Percentiles rank a stretch among this genome's conserved stretches.
phyloP scores from a whole-genome alignment of 2,888 invertebrate species.

The Globia sparganii region DNA sequence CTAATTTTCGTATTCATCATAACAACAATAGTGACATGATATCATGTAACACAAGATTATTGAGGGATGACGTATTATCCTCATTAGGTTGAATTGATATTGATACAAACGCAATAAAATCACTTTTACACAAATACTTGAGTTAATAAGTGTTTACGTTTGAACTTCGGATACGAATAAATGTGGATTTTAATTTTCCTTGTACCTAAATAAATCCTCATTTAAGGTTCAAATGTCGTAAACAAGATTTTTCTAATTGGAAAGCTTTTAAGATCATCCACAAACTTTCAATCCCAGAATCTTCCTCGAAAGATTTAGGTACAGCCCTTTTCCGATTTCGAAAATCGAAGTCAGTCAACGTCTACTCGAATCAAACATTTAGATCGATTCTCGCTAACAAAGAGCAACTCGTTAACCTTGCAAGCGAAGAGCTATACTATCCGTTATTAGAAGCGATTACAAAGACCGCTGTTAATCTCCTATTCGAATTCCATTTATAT shows the following conservation, averaged over 20 bases:
- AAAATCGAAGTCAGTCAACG: conserved; percentile 1
- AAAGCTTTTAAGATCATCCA: neutral
- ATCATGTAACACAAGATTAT: neutral
- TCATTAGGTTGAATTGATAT: neutral
- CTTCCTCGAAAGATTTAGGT: neutral
- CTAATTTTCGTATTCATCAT: neutral
- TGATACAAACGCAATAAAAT: neutral
- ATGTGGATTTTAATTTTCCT: neutral
- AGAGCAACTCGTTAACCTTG: conserved; percentile 56
- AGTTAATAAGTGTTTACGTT: neutral
- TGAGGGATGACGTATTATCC: neutral
- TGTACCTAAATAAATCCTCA: neutral
- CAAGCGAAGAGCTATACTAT: conserved; percentile 28
- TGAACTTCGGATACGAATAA: neutral
- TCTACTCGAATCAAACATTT: conserved; percentile 9
- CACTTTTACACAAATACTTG: neutral
- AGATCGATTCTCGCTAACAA: conserved; percentile 41
- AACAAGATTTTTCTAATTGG: neutral
- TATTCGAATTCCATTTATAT: conserved; percentile 51
- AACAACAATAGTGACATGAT: too few relatives aligned
- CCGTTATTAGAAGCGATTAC: conserved; percentile 31
- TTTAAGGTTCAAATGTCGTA: neutral
- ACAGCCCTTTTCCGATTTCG: neutral
- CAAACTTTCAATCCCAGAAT: neutral
- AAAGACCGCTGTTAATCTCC: conserved; percentile 46